These are phyloP conservation scores for Drosophila rhopaloa DNA, from an alignment of 1,140 invertebrate genomes.

Conservation along the genomic window DNA sequence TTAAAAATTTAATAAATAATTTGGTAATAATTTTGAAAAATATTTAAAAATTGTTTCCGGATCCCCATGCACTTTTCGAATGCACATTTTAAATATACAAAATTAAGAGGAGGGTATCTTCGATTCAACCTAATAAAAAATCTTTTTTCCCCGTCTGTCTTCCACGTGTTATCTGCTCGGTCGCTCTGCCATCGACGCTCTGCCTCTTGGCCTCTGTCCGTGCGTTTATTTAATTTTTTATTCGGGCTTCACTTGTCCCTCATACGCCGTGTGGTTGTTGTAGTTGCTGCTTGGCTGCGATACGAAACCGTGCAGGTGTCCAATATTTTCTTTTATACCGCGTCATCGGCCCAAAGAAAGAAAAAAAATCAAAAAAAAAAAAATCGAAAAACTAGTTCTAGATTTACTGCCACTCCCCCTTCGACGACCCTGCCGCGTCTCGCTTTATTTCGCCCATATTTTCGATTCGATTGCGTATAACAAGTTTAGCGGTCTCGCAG, in stretches of 20 bases:
- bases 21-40: too few species aligned
- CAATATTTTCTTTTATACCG: constrained; percentile 81
- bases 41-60: too few species aligned
- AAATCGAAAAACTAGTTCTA: constrained; percentile 80
- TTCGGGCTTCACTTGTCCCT: constrained; percentile 75
- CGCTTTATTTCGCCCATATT: constrained; percentile 77
- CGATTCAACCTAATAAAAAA: neutral
- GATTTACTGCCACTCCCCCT: constrained; percentile 60
- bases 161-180: constrained; percentile 24
- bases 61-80: too few species aligned
- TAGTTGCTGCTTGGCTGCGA: constrained; percentile 42
- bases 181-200: constrained; percentile 30
- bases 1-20: too few species aligned
- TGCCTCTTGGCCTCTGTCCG: constrained; percentile 35
- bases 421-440: constrained; percentile 1
- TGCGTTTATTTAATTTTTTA: constrained; percentile 59
- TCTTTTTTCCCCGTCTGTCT: neutral
- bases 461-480: constrained; percentile 81
- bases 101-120: neutral
- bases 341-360: constrained; percentile 59
- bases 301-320: constrained; percentile 82
- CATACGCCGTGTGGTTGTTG: constrained; percentile 45
- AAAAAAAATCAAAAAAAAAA: constrained; percentile 17
- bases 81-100: too few species aligned
- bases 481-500: constrained; percentile 66